Base-by-base conservation (phyloP, 2,797 vertebrate genomes). In the Capromys pilorides region DNA sequence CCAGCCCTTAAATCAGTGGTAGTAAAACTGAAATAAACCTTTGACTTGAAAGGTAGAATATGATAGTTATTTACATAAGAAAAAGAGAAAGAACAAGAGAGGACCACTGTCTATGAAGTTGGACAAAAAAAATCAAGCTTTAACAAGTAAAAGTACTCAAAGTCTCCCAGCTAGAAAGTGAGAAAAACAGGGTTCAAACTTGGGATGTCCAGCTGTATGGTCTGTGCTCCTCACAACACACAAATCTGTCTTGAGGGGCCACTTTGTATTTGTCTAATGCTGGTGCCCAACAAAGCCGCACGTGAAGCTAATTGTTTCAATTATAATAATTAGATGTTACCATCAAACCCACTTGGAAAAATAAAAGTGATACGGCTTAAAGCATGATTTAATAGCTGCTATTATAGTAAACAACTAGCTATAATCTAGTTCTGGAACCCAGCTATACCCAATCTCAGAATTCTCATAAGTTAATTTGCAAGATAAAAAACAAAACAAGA, bases 71-170 rank as follows among this genome's bases (percentile, higher is more conserved):
- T 61, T 75, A 33, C 62, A 57, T 13, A 84, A 75, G 33, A 21
- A 96, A 96, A 90, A 49, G 7, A 59, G 31, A 92, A 16, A 31
- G 54, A 61, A 89, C 8, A 67, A 66, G 54, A 86, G 16, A 85
- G 10, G 8, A 2, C 26, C 28, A 39, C 49, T 8, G 16, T 36
- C 59, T 87, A 84, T 49, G 2, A 89, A 39, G 3, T 1, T 95
- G 41, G n/a, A 28, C 80, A 80, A 49, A 39, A 81, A 91, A 86
- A 88, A 86, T 19, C 6, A 82, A 86, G 13, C 14, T 90, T 67
- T 80, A 45, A 86, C 91, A 89, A 71, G 16, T 36, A 41, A 33
- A 83, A 62, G 36, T 67, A 41, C 26, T 96, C 91, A 59, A 78
- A 41, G 39, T 78, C 85, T 88, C 26, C 51, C 14, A 59, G 8